Base-by-base conservation (phyloP, 2,888 invertebrate species). In the Pyrochroa serraticornis region DNA sequence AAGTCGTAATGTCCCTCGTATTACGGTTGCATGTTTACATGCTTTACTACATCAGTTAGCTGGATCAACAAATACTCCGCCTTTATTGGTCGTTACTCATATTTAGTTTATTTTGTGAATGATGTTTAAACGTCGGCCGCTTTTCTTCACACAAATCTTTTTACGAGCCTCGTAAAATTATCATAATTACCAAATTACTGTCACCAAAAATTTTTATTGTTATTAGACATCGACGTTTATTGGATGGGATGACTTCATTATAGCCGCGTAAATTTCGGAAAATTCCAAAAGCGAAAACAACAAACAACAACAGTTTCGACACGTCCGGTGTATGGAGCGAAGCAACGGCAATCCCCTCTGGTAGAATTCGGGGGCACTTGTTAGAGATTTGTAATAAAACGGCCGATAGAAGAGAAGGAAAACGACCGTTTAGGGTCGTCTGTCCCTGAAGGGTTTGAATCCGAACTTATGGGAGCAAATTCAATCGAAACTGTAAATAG, bases 1-100 rank as follows among this genome's bases (percentile, higher is more conserved):
- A 79, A 80, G 76, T 77, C 76, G 77, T 79, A 78, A 79, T 79
- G 78, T 78, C 77, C 77, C 77, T 75, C 70, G 75, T 74, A 77
- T 77, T 76, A 76, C 75, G 74, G 76, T 75, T 76, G 77, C 76
- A 77, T 78, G 78, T 78, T 78, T 76, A 78, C 77, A 77, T 68
- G 73, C 69, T 72, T 66, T 68, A 70, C 68, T 68, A 69, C 62
- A 75, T 74, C 74, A 72, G 71, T 74, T 73, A 67, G 72, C 66
- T 71, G 73, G 70, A 75, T 76, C 74, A 76, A 75, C 76, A 75
- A 76, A 76, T 75, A 71, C 67, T 68, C 71, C 67, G 67, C 72
- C 73, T 75, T 76, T 74, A 75, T 75, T 71, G 71, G 71, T 60
- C 72, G 70, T 75, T 71, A 71, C 54, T 75, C 73, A 74, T 73